phyloP scores from a whole-genome alignment of 2,888 invertebrate genomes.

The Caradrina clavipalpis region DNA sequence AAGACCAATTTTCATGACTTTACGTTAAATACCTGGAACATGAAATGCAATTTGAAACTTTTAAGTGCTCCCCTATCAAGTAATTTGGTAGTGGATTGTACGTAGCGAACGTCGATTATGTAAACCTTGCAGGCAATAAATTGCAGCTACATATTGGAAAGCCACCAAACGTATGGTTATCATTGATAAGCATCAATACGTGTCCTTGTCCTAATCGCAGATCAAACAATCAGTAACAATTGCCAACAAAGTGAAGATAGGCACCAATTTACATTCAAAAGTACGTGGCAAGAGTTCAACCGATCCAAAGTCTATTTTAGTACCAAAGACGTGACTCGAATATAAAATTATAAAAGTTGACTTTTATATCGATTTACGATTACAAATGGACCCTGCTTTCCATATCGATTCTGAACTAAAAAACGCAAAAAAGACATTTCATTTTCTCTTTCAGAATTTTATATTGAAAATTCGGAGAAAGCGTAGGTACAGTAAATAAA shows the following conservation, averaged over 20 bases:
- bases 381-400: constrained; percentile 21
- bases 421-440: not conserved
- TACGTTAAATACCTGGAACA: no score
- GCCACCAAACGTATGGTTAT: no score
- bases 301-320: constrained; percentile 5
- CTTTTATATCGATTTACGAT: constrained; percentile 32
- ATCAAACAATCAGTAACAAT: not conserved
- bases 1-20: no score
- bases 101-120: no score
- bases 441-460: constrained; percentile 9
- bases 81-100: no score
- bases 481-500: no score
- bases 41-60: no score
- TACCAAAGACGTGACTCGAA: constrained; percentile 30
- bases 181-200: no score
- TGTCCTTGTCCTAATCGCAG: not conserved
- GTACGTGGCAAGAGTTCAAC: not conserved
- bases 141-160: no score
- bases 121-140: no score
- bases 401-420: constrained; percentile 18
- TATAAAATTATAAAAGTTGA: constrained; percentile 25
- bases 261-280: constrained; percentile 14
- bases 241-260: not conserved
- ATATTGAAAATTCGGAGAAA: not conserved
- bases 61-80: no score